phyloP scores from a whole-genome alignment of 2,113 vertebrate species.

The Epinephelus moara region DNA sequence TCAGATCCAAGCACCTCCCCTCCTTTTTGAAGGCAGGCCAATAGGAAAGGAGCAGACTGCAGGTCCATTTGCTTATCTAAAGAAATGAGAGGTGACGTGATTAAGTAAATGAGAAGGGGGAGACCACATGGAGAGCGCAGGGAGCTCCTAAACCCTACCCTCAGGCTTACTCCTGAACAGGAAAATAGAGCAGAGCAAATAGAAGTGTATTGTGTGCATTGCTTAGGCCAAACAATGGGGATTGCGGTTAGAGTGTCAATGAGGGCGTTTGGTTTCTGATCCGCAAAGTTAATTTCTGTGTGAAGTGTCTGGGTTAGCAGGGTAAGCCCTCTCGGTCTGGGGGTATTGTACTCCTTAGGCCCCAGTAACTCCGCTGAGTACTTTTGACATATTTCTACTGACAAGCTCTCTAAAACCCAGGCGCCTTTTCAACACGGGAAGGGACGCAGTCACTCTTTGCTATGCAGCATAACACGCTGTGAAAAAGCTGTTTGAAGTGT shows the following conservation, averaged over 20 bases:
- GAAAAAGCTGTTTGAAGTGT: constrained; percentile 61
- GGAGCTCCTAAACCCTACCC: constrained; percentile 54
- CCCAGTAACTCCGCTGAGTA: constrained; percentile 59
- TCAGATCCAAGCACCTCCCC: constrained; percentile 84
- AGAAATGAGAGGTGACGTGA: constrained; percentile 74
- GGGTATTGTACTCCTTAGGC: constrained; percentile 59
- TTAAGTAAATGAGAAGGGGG: constrained; percentile 62
- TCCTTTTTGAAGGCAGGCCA: constrained; percentile 76
- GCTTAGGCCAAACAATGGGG: constrained; percentile 53
- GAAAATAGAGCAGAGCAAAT: constrained; percentile 64
- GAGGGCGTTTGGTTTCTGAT: constrained; percentile 51
- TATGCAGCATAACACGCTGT: constrained; percentile 49
- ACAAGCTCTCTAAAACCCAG: constrained; percentile 70
- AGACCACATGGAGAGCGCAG: constrained; percentile 33
- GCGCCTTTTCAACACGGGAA: constrained; percentile 48
- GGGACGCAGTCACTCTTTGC: constrained; percentile 45
- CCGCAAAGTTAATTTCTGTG: constrained; percentile 38
- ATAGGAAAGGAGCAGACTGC: constrained; percentile 61
- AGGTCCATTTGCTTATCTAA: constrained; percentile 74
- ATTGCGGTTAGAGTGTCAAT: constrained; percentile 56
- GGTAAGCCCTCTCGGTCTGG: constrained; percentile 57
- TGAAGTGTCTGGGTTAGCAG: constrained; percentile 41
- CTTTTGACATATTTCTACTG: constrained; percentile 77
- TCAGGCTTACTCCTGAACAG: constrained; percentile 51
- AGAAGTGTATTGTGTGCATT: constrained; percentile 64